Evolutionary conservation across 2,888 invertebrate species (phyloP), one percentile per base, ranked within the genome.

Genomic region (Erpobdella octoculata): DNA sequence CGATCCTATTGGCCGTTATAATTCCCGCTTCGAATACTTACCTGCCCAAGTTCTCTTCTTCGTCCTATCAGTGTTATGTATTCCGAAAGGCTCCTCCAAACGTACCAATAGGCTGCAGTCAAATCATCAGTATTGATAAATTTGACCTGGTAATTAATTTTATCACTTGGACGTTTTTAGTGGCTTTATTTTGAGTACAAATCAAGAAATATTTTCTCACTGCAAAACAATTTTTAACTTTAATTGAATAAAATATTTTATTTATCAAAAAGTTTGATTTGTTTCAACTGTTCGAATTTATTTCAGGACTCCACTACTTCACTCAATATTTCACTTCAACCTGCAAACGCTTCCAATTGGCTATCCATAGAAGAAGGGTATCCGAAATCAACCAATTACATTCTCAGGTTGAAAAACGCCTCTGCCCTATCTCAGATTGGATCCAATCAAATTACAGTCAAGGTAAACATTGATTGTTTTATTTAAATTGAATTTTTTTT

Each of bases 41-140:
- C 62, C 31, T 35, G n/a, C 62, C 62, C 12, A 35, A 9, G 31
- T 62, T 62, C 33, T 62, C 62, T 35, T 31, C 31, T 35, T n/a
- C 62, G n/a, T 33, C 31, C 31, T 62, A 62, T 33, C 28, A 35
- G n/a, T 62, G 62, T 31, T 62, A 33, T 12, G 62, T 62, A 8
- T 33, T 33, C 9, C 28, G 31, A 35, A 33, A 31, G 8, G 62
- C 35, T 62, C 31, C 33, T 62, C 33, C 4, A 6, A 35, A 62
- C 31, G 31, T n/a, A 33, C 33, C 35, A n/a, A 35, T 62, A n/a
- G 35, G 62, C 18, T 62, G 62, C 31, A 35, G n/a, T 35, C 62
- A 62, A 12, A 18, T 12, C 1, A 33, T 62, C 35, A 33, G 28
- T 31, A 35, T 62, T 31, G 12, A 1, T 12, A 35, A 62, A n/a